Evolutionary conservation across 2,888 invertebrate genomes (phyloP), one percentile per base, ranked within the genome.

Genomic region (Syrista parreyssii): DNA sequence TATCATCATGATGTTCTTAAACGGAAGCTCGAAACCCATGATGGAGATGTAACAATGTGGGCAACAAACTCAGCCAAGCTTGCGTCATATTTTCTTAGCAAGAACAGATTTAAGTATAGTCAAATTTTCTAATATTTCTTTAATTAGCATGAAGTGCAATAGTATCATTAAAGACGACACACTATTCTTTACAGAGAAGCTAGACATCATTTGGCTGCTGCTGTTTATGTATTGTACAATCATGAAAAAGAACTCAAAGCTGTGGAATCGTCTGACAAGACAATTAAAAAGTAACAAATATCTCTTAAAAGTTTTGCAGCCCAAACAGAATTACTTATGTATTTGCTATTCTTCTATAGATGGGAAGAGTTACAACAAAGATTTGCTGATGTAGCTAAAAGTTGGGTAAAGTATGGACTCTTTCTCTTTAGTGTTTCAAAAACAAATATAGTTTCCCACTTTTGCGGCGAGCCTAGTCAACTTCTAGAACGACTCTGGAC

Each of bases 181-280:
- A 74, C 35, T 68, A n/a, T 33, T 30, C 4, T n/a, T 79, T 89
- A 91, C 30, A 90, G 89, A 30, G 92, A 93, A 82, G 94, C 95
- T 4, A 91, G 95, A 68, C 95, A 96, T 89, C 95, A 96, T 88
- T 91, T 96, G 79, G 93, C 93, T 83, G 94, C 94, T 68, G 94
- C 95, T 0, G 93, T 93, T 84, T 91, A 92, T 80, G 92, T 95
- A 12, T 87, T 95, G 69, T 91, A 93, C 77, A 93, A 93, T 11
- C 92, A 94, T 83, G 94, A 94, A 85, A 92, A 92, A 72, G 92
- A 92, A 80, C 92, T 93, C 82, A 92, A 92, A 91, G 92, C 84
- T 92, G 92, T 82, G 89, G 92, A 77, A 89, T 91, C 87, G 76
- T 82, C 86, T 30, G 85, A 87, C 4, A 79, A 76, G 30, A 76